A percentile compares a stretch with the other conserved stretches of the same genome.
Evolutionary conservation across 2,797 vertebrate species (phyloP).

Genomic region (Sebastes ruberrimus): DNA sequence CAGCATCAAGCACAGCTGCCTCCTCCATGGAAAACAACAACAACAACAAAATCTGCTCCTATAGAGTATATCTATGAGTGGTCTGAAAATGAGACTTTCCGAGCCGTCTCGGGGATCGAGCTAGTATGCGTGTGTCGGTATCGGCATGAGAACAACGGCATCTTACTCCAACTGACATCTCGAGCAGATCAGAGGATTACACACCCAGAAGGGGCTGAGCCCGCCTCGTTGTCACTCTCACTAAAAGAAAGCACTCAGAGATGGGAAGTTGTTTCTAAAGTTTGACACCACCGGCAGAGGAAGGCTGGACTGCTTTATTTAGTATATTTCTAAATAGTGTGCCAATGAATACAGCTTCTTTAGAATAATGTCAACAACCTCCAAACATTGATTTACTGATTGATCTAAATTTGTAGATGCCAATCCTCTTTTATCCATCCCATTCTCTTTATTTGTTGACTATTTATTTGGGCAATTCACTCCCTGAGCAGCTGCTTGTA

Average conservation of each 20-base stretch:
- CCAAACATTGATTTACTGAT: background rate
- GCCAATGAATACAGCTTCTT: background rate
- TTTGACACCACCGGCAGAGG: background rate
- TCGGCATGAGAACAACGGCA: constrained; percentile 63
- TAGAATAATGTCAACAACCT: background rate
- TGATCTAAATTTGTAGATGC: background rate
- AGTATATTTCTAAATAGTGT: background rate
- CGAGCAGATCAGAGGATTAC: constrained; percentile 77
- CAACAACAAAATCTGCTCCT: background rate
- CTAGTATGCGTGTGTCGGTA: constrained; percentile 13
- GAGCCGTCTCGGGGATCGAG: constrained; percentile 29
- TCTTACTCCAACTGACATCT: constrained; percentile 64
- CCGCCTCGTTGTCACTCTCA: constrained; percentile 56
- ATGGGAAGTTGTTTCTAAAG: constrained; percentile 40
- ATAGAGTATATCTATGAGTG: background rate
- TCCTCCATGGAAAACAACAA: constrained; percentile 22
- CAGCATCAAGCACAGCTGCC: constrained; percentile 41
- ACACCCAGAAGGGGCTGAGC: constrained; percentile 50
- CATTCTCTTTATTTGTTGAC: constrained; percentile 30
- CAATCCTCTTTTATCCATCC: background rate
- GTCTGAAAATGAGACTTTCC: constrained; percentile 13
- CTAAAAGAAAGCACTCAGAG: constrained; percentile 31
- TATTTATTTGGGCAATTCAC: constrained; percentile 20
- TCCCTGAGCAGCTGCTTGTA: constrained; percentile 23
- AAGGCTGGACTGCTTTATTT: background rate